Evolutionary conservation across 2,888 invertebrate species (phyloP).

Genomic region (Oasisia sp.): DNA sequence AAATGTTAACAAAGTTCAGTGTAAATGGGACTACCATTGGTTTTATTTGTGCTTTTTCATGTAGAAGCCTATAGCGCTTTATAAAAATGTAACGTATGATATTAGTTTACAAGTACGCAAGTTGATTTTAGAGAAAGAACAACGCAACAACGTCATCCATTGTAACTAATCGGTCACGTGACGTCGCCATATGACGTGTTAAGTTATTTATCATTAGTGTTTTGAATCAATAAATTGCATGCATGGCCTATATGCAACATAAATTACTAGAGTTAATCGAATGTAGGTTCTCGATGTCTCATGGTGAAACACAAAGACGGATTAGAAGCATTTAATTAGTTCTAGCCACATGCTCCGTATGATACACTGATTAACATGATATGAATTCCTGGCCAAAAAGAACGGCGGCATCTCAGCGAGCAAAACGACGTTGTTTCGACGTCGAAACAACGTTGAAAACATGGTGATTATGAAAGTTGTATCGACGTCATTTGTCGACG

Average conservation of each 20-base stretch:
- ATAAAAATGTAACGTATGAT: too few species aligned
- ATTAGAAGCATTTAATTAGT: not conserved
- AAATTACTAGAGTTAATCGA: not conserved
- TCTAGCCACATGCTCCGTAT: not conserved
- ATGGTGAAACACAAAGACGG: not conserved
- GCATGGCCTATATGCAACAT: not conserved
- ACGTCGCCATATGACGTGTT: not conserved
- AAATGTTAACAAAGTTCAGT: too few species aligned
- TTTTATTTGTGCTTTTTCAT: too few species aligned
- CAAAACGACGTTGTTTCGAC: too few species aligned
- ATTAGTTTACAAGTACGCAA: too few species aligned
- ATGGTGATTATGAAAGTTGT: too few species aligned
- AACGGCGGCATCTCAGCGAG: too few species aligned
- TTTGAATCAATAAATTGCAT: not conserved
- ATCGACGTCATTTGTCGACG: too few species aligned
- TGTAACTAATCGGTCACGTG: not conserved
- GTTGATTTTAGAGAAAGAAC: too few species aligned
- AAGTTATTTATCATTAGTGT: not conserved
- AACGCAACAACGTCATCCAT: not conserved
- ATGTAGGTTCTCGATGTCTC: not conserved
- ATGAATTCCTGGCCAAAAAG: not conserved
- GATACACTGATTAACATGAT: not conserved
- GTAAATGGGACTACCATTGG: too few species aligned
- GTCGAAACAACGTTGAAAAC: too few species aligned
- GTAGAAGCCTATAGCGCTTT: too few species aligned